Percentiles rank a stretch among this genome's conserved stretches.
These are phyloP conservation scores for Arbacia lixula DNA, from an alignment of 53 echinoderm and acorn worm genomes.

Conservation along the genomic window DNA sequence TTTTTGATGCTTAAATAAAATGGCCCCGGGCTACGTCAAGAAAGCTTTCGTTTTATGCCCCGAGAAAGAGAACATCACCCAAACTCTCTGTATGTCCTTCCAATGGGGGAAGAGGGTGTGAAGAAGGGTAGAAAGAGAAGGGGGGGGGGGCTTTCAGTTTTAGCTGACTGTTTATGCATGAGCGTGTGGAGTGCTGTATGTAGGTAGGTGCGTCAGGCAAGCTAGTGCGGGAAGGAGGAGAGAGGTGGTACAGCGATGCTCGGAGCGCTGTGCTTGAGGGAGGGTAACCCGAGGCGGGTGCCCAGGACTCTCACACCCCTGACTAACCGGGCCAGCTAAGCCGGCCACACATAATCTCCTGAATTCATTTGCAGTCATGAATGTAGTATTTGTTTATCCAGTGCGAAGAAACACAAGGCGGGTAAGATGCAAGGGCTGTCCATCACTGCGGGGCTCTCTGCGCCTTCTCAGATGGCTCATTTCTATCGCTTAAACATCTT, in stretches of 20 bases:
- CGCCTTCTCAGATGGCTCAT: constrained; percentile 48
- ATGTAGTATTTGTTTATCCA: constrained; percentile 59
- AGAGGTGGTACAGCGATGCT: constrained; percentile 21
- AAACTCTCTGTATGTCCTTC: too few relatives aligned
- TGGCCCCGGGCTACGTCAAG: too few relatives aligned
- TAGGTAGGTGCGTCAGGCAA: constrained; percentile 29
- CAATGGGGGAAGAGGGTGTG: background rate
- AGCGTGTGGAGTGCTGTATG: background rate
- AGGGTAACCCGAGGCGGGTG: constrained; percentile 46
- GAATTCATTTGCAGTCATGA: constrained; percentile 59
- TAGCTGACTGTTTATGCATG: background rate
- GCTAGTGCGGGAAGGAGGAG: too few relatives aligned
- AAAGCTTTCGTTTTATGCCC: too few relatives aligned
- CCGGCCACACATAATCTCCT: constrained; percentile 45
- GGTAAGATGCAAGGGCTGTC: constrained; percentile 23
- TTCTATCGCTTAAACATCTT: constrained; percentile 27
- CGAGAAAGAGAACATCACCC: too few relatives aligned
- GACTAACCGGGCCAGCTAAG: constrained; percentile 14
- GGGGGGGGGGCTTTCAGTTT: too few relatives aligned
- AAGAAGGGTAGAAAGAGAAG: background rate
- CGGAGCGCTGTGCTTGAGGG: constrained; percentile 23
- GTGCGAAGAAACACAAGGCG: constrained; percentile 17
- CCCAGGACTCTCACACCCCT: background rate
- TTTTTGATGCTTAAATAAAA: too few relatives aligned
- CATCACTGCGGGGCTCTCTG: background rate